Evolutionary conservation across 1,140 invertebrate species (phyloP).

Genomic region (Solen grandis): DNA sequence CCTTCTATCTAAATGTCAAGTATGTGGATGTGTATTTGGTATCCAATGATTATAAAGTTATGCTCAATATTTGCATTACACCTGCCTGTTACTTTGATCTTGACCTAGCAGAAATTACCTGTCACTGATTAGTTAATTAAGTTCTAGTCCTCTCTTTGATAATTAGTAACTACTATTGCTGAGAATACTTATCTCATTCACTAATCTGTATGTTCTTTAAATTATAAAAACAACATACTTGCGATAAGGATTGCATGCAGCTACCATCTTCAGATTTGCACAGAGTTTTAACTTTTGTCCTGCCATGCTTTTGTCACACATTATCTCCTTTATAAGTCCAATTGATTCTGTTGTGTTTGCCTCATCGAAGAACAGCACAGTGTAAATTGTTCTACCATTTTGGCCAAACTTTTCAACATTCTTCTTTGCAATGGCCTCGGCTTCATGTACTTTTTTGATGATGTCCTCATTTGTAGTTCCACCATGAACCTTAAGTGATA

Average conservation of each 20-base stretch:
- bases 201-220: neutral
- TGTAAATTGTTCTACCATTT: conserved; percentile 70
- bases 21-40: no score
- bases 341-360: conserved; percentile 79
- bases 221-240: conserved; percentile 62
- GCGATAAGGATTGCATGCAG: conserved; percentile 78
- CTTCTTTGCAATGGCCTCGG: conserved; percentile 63
- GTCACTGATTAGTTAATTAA: no score
- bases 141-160: no score
- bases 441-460: conserved; percentile 67
- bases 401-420: conserved; percentile 60
- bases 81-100: no score
- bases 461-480: conserved; percentile 73
- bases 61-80: no score
- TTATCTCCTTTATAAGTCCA: conserved; percentile 77
- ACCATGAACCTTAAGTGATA: conserved; percentile 74
- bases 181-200: no score
- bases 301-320: conserved; percentile 75
- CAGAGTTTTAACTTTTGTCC: conserved; percentile 65
- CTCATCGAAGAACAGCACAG: conserved; percentile 79
- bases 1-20: no score
- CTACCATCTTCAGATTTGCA: conserved; percentile 73
- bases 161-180: no score
- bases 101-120: no score
- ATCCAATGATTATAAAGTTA: no score